phyloP scores from a whole-genome alignment of 2,797 vertebrate genomes.

The Macrochelys suwanniensis region DNA sequence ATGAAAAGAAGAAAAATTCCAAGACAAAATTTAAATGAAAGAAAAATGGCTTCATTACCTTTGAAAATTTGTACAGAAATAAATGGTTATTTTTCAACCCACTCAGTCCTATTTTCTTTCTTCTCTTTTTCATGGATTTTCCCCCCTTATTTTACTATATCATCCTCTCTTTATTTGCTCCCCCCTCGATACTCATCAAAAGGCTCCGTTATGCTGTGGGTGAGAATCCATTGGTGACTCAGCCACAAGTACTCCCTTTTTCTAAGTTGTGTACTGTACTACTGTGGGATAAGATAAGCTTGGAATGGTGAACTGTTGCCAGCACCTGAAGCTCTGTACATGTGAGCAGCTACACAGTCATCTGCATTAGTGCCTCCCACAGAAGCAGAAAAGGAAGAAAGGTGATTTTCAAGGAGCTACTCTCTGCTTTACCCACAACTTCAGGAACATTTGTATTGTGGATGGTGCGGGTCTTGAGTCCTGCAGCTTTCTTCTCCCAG shows the following conservation, averaged over 20 bases:
- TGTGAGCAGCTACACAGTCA: accelerated
- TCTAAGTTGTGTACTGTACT: not conserved
- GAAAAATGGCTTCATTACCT: not conserved
- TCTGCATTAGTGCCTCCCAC: not conserved
- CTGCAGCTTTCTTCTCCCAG: not conserved
- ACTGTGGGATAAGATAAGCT: not conserved
- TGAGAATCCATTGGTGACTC: not conserved
- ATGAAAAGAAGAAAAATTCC: not conserved
- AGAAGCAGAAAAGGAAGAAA: not conserved
- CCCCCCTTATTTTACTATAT: not conserved
- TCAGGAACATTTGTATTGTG: not conserved
- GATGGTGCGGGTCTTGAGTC: not conserved
- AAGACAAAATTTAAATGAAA: not conserved
- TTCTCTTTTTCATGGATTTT: not conserved
- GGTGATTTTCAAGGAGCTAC: not conserved
- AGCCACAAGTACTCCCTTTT: not conserved
- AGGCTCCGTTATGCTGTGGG: not conserved
- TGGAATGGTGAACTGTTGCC: not conserved
- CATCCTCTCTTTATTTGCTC: accelerated
- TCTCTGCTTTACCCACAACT: not conserved
- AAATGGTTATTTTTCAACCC: not conserved
- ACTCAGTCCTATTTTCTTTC: not conserved
- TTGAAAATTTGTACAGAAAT: not conserved
- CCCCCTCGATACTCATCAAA: not conserved
- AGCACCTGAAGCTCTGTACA: not conserved